Conservation (phyloP, 1,140 invertebrate species). For the Bombus turneri region DNA sequence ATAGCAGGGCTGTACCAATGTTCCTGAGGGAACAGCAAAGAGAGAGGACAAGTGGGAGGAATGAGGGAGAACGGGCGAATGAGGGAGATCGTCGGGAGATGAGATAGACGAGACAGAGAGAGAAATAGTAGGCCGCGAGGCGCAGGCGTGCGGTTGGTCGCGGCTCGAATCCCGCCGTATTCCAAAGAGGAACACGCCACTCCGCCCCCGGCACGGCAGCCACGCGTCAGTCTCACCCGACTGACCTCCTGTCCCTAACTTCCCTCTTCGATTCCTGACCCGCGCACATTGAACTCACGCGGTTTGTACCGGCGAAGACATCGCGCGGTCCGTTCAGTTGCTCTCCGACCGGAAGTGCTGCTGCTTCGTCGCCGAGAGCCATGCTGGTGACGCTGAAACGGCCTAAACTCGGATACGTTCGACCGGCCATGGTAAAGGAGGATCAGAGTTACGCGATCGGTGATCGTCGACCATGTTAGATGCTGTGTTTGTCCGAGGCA, state of each 20-base stretch:
- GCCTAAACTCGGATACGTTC: background rate
- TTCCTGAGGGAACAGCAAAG: conserved; percentile 36
- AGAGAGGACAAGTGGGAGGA: conserved; percentile 38
- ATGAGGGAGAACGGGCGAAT: conserved; percentile 11
- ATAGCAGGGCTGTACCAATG: conserved; percentile 31
- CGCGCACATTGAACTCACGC: conserved; percentile 69
- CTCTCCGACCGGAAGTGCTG: conserved; percentile 46
- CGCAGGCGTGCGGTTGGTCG: conserved; percentile 77
- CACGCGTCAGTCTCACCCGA: conserved; percentile 78
- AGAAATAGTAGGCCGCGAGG: conserved; percentile 48
- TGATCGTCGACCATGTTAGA: background rate
- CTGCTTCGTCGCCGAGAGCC: conserved; percentile 18
- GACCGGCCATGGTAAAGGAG: background rate
- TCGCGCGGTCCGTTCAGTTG: conserved; percentile 20
- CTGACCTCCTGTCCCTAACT: conserved; percentile 76
- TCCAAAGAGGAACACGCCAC: conserved; percentile 80
- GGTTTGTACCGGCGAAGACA: conserved; percentile 44
- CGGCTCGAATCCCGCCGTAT: conserved; percentile 79
- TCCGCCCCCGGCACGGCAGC: conserved; percentile 80
- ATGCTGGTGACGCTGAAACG: conserved; percentile 32
- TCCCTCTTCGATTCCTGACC: conserved; percentile 69
- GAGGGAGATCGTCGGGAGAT: background rate
- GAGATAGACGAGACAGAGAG: background rate
- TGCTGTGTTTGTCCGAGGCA: background rate
- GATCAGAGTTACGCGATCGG: conserved; percentile 16